Evolutionary conservation across 2,113 vertebrate species (phyloP).

Genomic region (Ophiodon elongatus): DNA sequence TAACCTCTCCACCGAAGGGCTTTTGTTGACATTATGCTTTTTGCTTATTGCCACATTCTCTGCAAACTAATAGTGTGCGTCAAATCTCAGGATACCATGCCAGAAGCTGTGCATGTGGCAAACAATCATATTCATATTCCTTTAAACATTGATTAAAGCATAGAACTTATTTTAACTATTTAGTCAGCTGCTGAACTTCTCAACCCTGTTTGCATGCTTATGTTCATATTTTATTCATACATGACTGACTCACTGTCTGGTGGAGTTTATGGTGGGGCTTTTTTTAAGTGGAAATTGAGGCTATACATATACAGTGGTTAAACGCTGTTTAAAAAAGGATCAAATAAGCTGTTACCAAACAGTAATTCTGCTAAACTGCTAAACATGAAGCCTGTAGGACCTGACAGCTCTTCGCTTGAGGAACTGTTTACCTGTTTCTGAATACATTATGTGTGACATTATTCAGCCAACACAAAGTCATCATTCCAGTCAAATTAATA

Average conservation of each 20-base stretch:
- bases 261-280: neutral
- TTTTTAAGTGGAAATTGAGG: neutral
- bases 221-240: conserved; percentile 21
- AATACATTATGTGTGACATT: conserved; percentile 14
- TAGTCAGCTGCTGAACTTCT: neutral
- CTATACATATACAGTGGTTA: neutral
- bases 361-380: neutral
- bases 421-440: neutral
- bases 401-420: neutral
- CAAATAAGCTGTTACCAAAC: neutral
- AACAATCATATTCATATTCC: neutral
- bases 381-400: neutral
- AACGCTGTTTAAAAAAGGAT: neutral
- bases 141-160: conserved; percentile 23
- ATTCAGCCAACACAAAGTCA: conserved; percentile 6
- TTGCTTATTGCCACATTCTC: neutral
- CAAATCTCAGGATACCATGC: neutral
- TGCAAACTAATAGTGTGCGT: neutral
- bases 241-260: conserved; percentile 17
- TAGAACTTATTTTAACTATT: neutral
- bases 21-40: conserved; percentile 10
- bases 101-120: neutral
- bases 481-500: conserved; percentile 12
- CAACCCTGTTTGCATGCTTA: neutral
- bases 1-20: conserved; percentile 5